Evolutionary conservation across 2,113 vertebrate species (phyloP), one percentile per base, ranked within the genome.

Genomic region (Sclerurus mexicanus): DNA sequence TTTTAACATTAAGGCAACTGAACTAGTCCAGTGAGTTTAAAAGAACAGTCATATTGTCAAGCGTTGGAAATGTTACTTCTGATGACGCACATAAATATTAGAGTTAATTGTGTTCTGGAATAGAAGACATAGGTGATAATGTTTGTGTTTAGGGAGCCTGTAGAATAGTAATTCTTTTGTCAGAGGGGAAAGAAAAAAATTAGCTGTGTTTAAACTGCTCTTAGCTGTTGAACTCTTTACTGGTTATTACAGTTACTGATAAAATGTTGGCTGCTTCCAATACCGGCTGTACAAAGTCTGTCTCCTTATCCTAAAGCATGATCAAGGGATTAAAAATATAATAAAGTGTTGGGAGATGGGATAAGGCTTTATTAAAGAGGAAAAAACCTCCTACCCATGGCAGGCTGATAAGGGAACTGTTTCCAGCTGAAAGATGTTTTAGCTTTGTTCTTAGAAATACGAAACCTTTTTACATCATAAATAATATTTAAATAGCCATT

Each of bases 1-100:
- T 90, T 92, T 89, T 87, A 85, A 59, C 58, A 33, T 77, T 64
- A 66, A 64, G 81, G 74, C 52, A 63, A 22, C 67, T 86, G 40
- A 89, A 93, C 77, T 46, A 67, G 92, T 82, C 72, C 62, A 89
- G 95, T 94, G 81, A 93, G 87, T 94, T 94, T 77, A 64, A 90
- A 93, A 95, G 87, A 96, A 94, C 92, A 80, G 87, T 42, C 71
- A 40, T 58, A 46, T 93, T 95, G 89, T 95, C 49, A 69, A 4
- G 63, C 91, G 78, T 66, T 72, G 87, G 74, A 85, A 94, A 24
- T 72, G 39, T 30, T 92, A 68, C 64, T 89, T 81, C n/a, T 52
- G 73, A 44, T 95, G 95, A 94, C 47, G 56, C 15, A 77, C 15
- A 10, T 77, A 63, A 87, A 79, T 79, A 42, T 63, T 91, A 12